Percentiles rank a stretch among this genome's conserved stretches.
Evolutionary conservation across 2,888 invertebrate genomes (phyloP).

Genomic region (Bombylius discolor): DNA sequence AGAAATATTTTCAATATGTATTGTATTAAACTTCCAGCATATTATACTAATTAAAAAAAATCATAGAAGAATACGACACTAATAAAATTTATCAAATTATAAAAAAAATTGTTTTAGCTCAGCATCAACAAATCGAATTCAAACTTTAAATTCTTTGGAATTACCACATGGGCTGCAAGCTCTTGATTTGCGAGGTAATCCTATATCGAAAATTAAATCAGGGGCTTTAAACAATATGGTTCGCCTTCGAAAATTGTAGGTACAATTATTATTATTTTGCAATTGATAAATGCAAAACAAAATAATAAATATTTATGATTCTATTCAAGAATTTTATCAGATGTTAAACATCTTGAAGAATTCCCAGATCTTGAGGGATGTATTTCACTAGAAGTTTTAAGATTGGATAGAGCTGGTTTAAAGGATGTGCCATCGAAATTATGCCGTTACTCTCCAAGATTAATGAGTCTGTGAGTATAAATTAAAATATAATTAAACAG

Average conservation of each 20-base stretch:
- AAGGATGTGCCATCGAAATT: slow-evolving; percentile 55
- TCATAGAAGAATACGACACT: too few relatives aligned
- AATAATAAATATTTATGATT: slow-evolving; percentile 9
- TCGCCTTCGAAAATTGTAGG: slow-evolving; percentile 67
- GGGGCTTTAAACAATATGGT: slow-evolving; percentile 64
- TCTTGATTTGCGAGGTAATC: slow-evolving; percentile 75
- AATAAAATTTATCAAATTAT: too few relatives aligned
- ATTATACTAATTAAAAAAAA: too few relatives aligned
- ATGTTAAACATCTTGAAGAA: slow-evolving; percentile 60
- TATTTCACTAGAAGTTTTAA: slow-evolving; percentile 60
- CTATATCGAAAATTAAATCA: slow-evolving; percentile 54
- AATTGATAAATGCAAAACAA: too few relatives aligned
- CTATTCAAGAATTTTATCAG: slow-evolving; percentile 62
- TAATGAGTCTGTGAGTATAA: slow-evolving; percentile 70
- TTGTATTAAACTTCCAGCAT: too few relatives aligned
- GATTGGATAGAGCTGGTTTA: slow-evolving; percentile 71
- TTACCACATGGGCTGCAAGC: slow-evolving; percentile 58
- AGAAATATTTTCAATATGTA: too few relatives aligned
- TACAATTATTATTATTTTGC: slow-evolving; percentile 21
- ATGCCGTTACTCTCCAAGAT: slow-evolving; percentile 62
- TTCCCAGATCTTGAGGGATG: slow-evolving; percentile 80
- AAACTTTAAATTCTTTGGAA: slow-evolving; percentile 55
- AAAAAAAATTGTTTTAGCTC: slow-evolving; percentile 44
- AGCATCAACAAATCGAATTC: slow-evolving; percentile 69
- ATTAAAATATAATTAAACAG: neutral